Evolutionary conservation across 2,888 invertebrate genomes (phyloP).

Genomic region (Epirrita christyi): DNA sequence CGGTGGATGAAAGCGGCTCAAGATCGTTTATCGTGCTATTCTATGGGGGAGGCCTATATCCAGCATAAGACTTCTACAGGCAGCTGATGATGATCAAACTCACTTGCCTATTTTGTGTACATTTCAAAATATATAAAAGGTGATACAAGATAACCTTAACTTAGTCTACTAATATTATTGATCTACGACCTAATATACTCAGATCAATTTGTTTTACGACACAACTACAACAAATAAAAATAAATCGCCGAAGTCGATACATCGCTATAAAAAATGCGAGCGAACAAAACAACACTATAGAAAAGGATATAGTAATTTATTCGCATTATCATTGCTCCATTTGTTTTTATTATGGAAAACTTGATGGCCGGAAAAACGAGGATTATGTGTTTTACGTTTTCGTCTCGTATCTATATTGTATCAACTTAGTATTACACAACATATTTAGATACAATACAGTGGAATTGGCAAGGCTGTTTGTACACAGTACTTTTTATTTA

Average conservation of each 20-base stretch:
- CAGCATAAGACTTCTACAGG: too few relatives aligned
- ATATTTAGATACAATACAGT: background rate
- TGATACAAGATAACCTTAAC: too few relatives aligned
- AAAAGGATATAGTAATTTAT: slow-evolving; percentile 48
- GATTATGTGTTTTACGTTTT: slow-evolving; percentile 44
- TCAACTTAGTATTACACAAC: background rate
- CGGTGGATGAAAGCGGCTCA: too few relatives aligned
- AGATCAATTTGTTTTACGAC: slow-evolving; percentile 30
- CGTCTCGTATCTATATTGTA: background rate
- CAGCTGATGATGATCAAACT: too few relatives aligned
- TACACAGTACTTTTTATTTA: too few relatives aligned
- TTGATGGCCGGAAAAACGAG: slow-evolving; percentile 52
- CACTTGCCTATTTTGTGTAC: too few relatives aligned
- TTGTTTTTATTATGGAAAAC: slow-evolving; percentile 68
- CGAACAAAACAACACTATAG: slow-evolving; percentile 51
- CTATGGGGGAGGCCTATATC: too few relatives aligned
- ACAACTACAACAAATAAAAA: slow-evolving; percentile 33
- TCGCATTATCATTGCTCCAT: slow-evolving; percentile 71
- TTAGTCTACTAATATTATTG: too few relatives aligned
- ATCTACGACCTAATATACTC: slow-evolving; percentile 21
- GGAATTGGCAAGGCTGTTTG: background rate
- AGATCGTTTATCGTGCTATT: too few relatives aligned
- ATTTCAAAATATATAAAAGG: too few relatives aligned
- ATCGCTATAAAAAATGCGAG: slow-evolving; percentile 54
- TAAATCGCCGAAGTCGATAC: slow-evolving; percentile 42